Conservation (phyloP, 2,113 vertebrate genomes). For the Ploceus nigricollis region DNA sequence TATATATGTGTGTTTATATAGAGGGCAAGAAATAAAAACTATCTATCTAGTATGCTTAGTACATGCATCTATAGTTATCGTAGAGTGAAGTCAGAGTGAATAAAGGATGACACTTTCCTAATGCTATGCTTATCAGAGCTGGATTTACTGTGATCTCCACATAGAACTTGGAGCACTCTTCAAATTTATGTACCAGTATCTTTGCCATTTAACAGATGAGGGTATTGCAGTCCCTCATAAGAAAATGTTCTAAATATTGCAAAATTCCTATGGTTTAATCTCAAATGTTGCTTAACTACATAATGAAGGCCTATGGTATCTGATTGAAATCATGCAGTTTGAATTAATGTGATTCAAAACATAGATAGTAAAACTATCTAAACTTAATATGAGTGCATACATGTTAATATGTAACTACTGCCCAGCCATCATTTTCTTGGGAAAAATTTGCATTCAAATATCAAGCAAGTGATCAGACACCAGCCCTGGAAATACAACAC, state of each 20-base stretch:
- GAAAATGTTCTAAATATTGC: not conserved
- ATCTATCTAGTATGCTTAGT: not conserved
- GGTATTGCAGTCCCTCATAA: not conserved
- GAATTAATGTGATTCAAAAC: not conserved
- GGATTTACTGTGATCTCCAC: not conserved
- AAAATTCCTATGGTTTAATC: not conserved
- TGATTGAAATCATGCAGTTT: not conserved
- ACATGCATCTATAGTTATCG: rapidly evolving
- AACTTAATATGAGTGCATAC: not conserved
- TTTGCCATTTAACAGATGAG: not conserved
- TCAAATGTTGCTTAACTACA: not conserved
- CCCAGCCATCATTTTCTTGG: not conserved
- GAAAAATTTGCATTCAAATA: not conserved
- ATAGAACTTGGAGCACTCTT: not conserved
- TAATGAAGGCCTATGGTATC: not conserved
- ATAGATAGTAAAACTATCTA: not conserved
- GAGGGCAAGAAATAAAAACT: not conserved
- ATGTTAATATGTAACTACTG: not conserved
- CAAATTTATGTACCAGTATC: not conserved
- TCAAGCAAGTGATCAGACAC: not conserved
- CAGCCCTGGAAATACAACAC: not conserved
- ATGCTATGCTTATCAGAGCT: not conserved
- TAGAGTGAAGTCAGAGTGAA: not conserved
- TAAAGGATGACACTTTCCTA: not conserved
- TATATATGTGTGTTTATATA: not conserved